phyloP scores from a whole-genome alignment of 2,797 vertebrate species.

The Pangasius larnaudii region DNA sequence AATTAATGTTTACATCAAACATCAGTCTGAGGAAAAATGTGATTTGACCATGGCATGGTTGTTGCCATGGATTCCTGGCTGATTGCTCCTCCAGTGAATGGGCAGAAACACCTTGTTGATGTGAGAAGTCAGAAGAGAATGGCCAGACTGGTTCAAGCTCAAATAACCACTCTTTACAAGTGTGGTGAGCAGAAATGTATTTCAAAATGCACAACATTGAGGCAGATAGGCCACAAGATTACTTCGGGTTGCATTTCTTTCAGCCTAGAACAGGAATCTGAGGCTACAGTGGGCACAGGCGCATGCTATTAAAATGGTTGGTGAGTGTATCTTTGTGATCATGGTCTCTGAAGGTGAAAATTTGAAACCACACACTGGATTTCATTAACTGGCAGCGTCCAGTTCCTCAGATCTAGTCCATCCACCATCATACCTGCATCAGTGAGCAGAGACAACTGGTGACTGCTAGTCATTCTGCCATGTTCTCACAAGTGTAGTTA shows the following conservation, averaged over 20 bases:
- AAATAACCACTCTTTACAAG: not conserved
- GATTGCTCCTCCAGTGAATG: not conserved
- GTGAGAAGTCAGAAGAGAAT: too few relatives aligned
- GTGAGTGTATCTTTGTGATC: not conserved
- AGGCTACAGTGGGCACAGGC: not conserved
- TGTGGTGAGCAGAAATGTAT: not conserved
- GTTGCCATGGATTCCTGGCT: not conserved
- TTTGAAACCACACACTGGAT: not conserved
- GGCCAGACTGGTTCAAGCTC: not conserved
- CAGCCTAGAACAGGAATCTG: not conserved
- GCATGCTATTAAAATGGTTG: not conserved
- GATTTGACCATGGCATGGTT: not conserved
- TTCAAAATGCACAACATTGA: not conserved
- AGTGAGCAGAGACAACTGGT: not conserved
- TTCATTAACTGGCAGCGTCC: not conserved
- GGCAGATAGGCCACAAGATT: not conserved
- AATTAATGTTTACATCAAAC: not conserved
- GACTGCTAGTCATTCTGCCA: conserved; percentile 68
- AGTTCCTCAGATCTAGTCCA: conserved; percentile 6
- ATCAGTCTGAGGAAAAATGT: not conserved
- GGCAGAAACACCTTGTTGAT: not conserved
- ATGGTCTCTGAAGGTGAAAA: not conserved
- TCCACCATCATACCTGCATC: not conserved
- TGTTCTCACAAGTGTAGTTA: conserved; percentile 74
- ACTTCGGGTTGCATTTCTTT: not conserved